Evolutionary conservation across 2,888 invertebrate species (phyloP).

Genomic region (Xestia rhomboidea): DNA sequence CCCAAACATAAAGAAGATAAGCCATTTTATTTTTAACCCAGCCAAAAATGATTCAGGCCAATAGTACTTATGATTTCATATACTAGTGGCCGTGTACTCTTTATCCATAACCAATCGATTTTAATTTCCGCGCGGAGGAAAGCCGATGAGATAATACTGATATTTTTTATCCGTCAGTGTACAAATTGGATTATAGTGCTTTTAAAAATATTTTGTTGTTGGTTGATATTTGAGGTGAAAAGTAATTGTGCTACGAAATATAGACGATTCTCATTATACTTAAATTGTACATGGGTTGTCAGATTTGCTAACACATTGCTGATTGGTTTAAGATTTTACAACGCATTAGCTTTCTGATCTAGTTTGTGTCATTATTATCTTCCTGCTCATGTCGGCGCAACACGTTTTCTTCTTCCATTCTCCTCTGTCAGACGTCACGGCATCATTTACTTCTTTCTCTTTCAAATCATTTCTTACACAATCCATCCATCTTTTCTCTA

Average conservation of each 20-base stretch:
- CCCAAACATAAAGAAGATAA: background rate
- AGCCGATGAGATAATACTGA: conserved; percentile 47
- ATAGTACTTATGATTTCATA: background rate
- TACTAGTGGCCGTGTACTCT: background rate
- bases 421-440: too few species aligned
- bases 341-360: background rate
- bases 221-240: conserved; percentile 16
- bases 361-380: background rate
- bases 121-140: conserved; percentile 44
- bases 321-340: background rate
- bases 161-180: conserved; percentile 30
- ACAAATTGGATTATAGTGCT: conserved; percentile 29
- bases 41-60: background rate
- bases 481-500: too few species aligned
- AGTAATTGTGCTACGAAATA: background rate
- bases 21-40: background rate
- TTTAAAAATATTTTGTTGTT: conserved; percentile 12
- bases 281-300: background rate
- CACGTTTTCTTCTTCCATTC: too few species aligned
- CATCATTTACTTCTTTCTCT: too few species aligned
- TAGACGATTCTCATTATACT: background rate
- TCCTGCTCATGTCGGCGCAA: too few species aligned
- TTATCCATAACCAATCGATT: conserved; percentile 37
- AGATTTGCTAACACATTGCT: background rate
- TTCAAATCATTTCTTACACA: too few species aligned